Evolutionary conservation across 1,140 invertebrate species (phyloP).

Genomic region (Diploscapter pachys): DNA sequence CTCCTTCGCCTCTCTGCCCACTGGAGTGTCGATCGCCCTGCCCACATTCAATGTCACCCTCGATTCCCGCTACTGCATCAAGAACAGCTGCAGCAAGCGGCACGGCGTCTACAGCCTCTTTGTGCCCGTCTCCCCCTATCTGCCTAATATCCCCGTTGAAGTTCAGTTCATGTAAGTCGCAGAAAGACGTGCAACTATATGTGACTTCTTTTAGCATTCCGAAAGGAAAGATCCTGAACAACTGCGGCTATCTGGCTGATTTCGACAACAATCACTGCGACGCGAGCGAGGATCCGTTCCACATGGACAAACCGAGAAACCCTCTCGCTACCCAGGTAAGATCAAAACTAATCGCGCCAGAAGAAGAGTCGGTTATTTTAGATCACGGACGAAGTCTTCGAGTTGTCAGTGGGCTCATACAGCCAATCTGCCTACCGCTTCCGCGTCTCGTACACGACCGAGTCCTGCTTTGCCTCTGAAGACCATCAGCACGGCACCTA

Average conservation of each 20-base stretch:
- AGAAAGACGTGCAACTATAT: too few species aligned
- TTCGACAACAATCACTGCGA: conserved; percentile 18
- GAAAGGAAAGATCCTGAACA: conserved; percentile 6
- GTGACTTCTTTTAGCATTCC: conserved; percentile 13
- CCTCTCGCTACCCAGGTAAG: conserved; percentile 2
- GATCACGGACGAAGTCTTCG: conserved; percentile 40
- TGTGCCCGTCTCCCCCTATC: conserved; percentile 48
- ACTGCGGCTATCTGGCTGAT: conserved; percentile 16
- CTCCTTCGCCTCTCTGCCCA: not conserved
- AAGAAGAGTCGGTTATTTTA: not conserved
- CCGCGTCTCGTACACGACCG: conserved; percentile 49
- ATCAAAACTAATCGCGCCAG: too few species aligned
- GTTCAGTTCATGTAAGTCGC: conserved; percentile 45
- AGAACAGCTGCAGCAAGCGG: conserved; percentile 42
- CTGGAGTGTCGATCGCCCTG: conserved; percentile 24
- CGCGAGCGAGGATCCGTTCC: not conserved
- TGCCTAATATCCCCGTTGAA: conserved; percentile 47
- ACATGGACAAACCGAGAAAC: not conserved
- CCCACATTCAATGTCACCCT: conserved; percentile 48
- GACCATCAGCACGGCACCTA: conserved; percentile 41
- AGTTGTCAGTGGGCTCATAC: conserved; percentile 50
- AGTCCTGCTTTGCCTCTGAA: conserved; percentile 41
- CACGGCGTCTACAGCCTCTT: conserved; percentile 52
- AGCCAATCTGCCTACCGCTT: conserved; percentile 53
- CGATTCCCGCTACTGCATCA: conserved; percentile 51